A percentile compares a stretch with the other conserved stretches of the same genome.
phyloP scores from a whole-genome alignment of 2,888 invertebrate genomes.

The Gari tellinella region DNA sequence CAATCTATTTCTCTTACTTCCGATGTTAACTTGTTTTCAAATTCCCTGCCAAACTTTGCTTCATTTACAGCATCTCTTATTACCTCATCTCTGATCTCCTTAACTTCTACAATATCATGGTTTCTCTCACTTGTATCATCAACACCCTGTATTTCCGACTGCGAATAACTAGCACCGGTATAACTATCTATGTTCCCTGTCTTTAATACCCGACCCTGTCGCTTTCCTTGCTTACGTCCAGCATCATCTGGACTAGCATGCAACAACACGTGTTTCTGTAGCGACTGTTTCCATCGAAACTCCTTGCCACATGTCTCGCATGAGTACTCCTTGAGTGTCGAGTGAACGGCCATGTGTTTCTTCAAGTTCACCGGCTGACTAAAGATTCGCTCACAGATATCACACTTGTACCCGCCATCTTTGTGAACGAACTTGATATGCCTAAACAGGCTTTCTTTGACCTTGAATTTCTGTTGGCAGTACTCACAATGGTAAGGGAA shows the following conservation, averaged over 20 bases:
- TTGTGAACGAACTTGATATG: constrained; percentile 50
- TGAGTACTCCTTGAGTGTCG: constrained; percentile 18
- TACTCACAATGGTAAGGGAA: constrained; percentile 35
- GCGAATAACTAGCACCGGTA: background rate
- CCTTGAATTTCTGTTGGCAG: constrained; percentile 48
- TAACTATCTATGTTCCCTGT: background rate
- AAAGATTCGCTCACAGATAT: constrained; percentile 34
- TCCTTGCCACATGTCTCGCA: constrained; percentile 27
- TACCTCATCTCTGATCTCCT: too few species aligned
- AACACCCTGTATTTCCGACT: too few species aligned
- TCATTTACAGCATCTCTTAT: too few species aligned
- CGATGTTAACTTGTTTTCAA: background rate
- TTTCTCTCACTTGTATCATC: too few species aligned
- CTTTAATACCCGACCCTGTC: background rate
- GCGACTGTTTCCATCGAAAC: constrained; percentile 41
- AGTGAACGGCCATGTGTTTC: constrained; percentile 42
- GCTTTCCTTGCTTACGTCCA: background rate
- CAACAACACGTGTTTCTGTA: constrained; percentile 31
- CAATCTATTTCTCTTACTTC: background rate
- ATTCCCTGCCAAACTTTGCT: too few species aligned
- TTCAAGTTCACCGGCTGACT: constrained; percentile 46
- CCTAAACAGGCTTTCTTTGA: constrained; percentile 43
- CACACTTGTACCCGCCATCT: constrained; percentile 43
- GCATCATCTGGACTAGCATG: background rate
- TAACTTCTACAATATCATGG: too few species aligned